Percentiles rank a stretch among this genome's conserved stretches.
Conservation (phyloP, 2,888 invertebrate genomes). For the Agrotis clavis region DNA sequence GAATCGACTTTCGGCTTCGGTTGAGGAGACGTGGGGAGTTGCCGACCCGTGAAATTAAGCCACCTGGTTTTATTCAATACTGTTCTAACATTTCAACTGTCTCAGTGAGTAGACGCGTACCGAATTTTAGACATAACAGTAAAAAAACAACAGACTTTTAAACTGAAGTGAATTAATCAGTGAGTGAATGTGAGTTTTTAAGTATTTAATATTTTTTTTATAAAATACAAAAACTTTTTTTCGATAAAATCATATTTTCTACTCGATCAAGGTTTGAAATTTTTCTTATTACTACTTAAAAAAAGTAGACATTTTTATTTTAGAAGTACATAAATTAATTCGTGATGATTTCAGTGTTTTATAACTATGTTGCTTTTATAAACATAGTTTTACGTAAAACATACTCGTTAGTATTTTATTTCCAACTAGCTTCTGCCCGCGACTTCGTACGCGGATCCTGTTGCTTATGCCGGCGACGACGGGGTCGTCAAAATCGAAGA, state of each 20-base stretch:
- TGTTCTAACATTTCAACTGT: constrained; percentile 22
- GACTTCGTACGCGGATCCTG: no score
- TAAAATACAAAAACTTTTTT: no score
- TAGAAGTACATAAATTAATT: no score
- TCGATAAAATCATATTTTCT: no score
- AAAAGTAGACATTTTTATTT: no score
- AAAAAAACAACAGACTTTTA: background rate
- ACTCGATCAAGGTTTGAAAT: background rate
- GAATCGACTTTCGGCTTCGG: constrained; percentile 12
- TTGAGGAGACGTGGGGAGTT: constrained; percentile 44
- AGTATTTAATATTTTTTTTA: no score
- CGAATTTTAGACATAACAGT: background rate
- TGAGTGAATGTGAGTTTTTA: no score
- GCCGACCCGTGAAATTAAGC: constrained; percentile 70
- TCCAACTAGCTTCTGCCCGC: no score
- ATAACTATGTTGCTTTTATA: background rate
- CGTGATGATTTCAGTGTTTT: no score
- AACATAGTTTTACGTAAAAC: background rate
- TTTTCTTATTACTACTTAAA: background rate
- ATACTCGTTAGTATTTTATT: background rate
- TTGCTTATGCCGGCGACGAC: no score
- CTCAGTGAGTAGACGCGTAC: constrained; percentile 1
- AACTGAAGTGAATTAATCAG: no score
- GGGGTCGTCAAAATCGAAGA: no score
- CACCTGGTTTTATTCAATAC: constrained; percentile 53